Base-by-base conservation (phyloP, 2,888 invertebrate species). In the Petrolisthes cinctipes region DNA sequence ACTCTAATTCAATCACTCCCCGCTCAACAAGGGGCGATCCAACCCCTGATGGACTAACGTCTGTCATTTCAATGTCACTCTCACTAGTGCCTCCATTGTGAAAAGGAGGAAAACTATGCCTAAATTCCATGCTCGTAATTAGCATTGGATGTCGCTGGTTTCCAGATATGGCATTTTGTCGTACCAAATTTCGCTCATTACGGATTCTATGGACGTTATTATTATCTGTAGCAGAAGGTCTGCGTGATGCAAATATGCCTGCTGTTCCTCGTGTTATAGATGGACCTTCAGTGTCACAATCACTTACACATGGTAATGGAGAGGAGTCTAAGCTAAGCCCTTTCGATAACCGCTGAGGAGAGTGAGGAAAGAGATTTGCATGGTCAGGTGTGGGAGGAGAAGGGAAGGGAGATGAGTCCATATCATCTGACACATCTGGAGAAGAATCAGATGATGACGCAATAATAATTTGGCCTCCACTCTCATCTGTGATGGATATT, bases 211-310 rank as follows among this genome's bases (percentile, higher is more conserved):
- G 85, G 76, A 85, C 82, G 75, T 88, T 88, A 61, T 85, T 84
- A 75, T 85, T 85, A 78, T 88, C 85, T 23, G 85, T 80, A 7
- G 83, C 54, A 51, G 86, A n/a, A 11, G 68, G 79, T 84, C 84
- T 79, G 57, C 86, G 86, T 9, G 80, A 83, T 57, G 86, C 61
- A 75, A 75, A 53, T 37, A 75, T n/a, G 6, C 83, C 89, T 51
- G 89, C 86, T 14, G 90, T 90, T 37, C 90, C 90, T n/a, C 90
- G 82, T 1, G 89, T 89, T 73, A 89, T 90, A n/a, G 90, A 90
- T 7, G 90, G 90, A 66, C 85, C 79, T 79, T 90, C 86, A n/a
- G 81, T 79, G 76, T 90, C 89, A 75, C 84, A 87, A 20, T 87
- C 83, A 6, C 87, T 78, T 14, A 83, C 80, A 73, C 83, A 89